Percentiles rank a stretch among this genome's conserved stretches.
Conservation (phyloP, 2,888 invertebrate genomes). For the Drosophila koepferae region DNA sequence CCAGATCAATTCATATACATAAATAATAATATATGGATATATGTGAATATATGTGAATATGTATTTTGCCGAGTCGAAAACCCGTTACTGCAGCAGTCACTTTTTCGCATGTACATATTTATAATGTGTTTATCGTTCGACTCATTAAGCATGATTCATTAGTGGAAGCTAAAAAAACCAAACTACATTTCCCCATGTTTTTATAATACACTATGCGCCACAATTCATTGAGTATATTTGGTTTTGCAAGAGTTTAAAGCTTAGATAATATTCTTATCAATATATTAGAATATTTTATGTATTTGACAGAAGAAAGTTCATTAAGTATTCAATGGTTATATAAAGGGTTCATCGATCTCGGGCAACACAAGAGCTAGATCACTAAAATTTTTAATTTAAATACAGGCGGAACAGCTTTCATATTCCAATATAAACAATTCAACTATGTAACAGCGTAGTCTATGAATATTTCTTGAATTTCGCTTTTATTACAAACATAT, state of each 20-base stretch:
- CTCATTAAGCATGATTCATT: conserved; percentile 17
- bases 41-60: background rate
- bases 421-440: background rate
- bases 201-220: background rate
- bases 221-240: conserved; percentile 1
- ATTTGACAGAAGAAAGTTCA: background rate
- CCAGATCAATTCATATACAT: background rate
- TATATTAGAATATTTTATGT: background rate
- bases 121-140: conserved; percentile 5
- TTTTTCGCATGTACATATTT: conserved; percentile 7
- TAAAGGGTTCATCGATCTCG: background rate
- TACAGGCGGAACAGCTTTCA: too few species aligned
- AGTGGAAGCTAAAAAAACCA: background rate
- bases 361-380: too few species aligned
- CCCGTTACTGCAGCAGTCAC: background rate
- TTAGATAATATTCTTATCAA: background rate
- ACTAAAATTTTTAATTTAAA: background rate
- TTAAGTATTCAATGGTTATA: background rate
- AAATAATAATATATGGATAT: background rate
- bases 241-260: background rate
- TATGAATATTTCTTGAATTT: background rate
- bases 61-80: background rate
- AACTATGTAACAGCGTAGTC: background rate
- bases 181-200: background rate
- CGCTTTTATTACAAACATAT: background rate